Evolutionary conservation across 2,888 invertebrate genomes (phyloP).

Genomic region (Synanthedon tipuliformis): DNA sequence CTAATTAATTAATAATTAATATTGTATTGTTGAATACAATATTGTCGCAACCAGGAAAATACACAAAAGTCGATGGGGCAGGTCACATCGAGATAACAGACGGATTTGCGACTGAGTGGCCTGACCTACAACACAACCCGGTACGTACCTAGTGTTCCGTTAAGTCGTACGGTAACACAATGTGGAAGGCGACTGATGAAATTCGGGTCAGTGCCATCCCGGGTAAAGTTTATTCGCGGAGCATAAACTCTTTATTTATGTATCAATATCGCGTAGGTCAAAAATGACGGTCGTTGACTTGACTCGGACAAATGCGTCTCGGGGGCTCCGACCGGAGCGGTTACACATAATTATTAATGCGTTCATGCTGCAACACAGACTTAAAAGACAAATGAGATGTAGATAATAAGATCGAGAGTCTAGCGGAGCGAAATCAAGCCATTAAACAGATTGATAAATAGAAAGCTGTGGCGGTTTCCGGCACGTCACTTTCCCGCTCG

Average conservation of each 20-base stretch:
- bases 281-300: conserved; percentile 14
- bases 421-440: conserved; percentile 14
- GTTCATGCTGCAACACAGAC: background rate
- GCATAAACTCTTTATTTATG: background rate
- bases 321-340: conserved; percentile 10
- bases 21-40: conserved; percentile 4
- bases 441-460: conserved; percentile 25
- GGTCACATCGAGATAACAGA: conserved; percentile 13
- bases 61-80: conserved; percentile 26
- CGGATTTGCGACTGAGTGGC: conserved; percentile 35
- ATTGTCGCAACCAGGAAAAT: conserved; percentile 11
- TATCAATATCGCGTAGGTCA: background rate
- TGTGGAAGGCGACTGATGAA: conserved; percentile 1
- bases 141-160: conserved; percentile 20
- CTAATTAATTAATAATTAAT: too few species aligned
- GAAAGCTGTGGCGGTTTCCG: conserved; percentile 30
- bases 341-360: background rate
- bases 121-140: conserved; percentile 18
- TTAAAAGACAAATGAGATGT: conserved; percentile 7
- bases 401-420: conserved; percentile 1
- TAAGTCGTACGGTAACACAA: conserved; percentile 12
- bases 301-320: conserved; percentile 8
- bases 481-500: conserved; percentile 35
- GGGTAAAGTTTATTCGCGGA: background rate
- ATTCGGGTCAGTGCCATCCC: conserved; percentile 3